These are phyloP conservation scores for Eilema griseolum DNA, from an alignment of 2,888 invertebrate species.

Conservation along the genomic window DNA sequence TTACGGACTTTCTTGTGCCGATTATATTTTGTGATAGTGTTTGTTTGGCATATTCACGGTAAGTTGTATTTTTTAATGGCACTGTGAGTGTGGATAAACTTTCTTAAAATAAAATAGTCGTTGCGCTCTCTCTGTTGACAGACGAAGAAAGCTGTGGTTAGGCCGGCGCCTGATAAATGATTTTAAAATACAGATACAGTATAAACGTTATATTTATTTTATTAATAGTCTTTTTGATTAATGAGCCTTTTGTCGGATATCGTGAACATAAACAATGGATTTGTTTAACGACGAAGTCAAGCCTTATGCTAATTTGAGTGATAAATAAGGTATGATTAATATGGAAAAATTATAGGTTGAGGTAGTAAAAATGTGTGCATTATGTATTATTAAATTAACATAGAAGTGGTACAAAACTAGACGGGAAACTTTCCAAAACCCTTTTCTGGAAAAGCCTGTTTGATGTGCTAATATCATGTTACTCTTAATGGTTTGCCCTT, in stretches of 20 bases:
- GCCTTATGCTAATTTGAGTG: not conserved
- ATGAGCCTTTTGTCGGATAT: not conserved
- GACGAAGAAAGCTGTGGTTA: conserved; percentile 67
- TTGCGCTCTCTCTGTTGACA: conserved; percentile 64
- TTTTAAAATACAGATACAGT: conserved; percentile 33
- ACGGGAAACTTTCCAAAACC: not conserved
- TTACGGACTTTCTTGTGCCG: conserved; percentile 68
- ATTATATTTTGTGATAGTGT: conserved; percentile 61
- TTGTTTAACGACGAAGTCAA: not conserved
- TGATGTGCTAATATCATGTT: not conserved
- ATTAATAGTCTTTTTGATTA: not conserved
- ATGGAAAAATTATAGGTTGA: not conserved
- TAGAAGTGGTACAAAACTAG: not conserved
- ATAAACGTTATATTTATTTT: conserved; percentile 14
- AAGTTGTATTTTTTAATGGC: conserved; percentile 56
- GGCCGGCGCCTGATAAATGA: conserved; percentile 53
- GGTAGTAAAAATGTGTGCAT: not conserved
- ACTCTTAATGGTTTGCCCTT: not conserved
- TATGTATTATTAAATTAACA: not conserved
- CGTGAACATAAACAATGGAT: not conserved
- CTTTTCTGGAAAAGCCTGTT: not conserved
- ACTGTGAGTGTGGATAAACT: conserved; percentile 47
- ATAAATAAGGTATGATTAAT: not conserved
- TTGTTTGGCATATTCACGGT: conserved; percentile 63
- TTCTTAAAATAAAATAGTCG: conserved; percentile 57